Percentiles rank a stretch among this genome's conserved stretches.
Evolutionary conservation across 1,140 invertebrate genomes (phyloP).

Genomic region (Rhizoglyphus robini): DNA sequence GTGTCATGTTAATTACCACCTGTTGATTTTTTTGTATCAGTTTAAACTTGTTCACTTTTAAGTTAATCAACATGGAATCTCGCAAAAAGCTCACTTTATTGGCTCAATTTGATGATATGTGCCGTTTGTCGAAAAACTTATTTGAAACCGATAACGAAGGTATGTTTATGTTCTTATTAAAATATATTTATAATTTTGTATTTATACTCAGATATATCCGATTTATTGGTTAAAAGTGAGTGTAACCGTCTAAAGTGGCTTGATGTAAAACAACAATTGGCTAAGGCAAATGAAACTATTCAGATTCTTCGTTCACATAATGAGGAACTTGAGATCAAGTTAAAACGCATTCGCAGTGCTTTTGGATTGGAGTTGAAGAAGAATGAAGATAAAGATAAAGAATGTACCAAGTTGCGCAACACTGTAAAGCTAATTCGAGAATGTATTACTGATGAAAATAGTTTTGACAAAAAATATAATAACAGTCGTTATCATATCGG

Average conservation of each 20-base stretch:
- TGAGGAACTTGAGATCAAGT: not conserved
- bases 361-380: not conserved
- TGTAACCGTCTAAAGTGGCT: not conserved
- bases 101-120: conserved; percentile 36
- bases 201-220: not conserved
- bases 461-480: not conserved
- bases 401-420: not conserved
- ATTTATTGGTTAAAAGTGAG: not conserved
- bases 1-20: too few species aligned
- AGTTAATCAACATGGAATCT: too few species aligned
- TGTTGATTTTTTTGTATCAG: too few species aligned
- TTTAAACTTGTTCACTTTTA: too few species aligned
- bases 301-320: not conserved
- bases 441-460: conserved; percentile 6
- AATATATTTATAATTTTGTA: not conserved
- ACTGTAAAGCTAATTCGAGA: not conserved
- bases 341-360: not conserved
- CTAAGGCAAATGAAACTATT: not conserved
- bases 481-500: not conserved
- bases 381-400: conserved; percentile 13
- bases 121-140: conserved; percentile 25
- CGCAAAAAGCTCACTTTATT: too few species aligned
- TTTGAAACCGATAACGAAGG: not conserved
- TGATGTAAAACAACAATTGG: not conserved
- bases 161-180: not conserved